Conservation (phyloP, 2,888 invertebrate genomes). For the Orthonychiurus folsomi region DNA sequence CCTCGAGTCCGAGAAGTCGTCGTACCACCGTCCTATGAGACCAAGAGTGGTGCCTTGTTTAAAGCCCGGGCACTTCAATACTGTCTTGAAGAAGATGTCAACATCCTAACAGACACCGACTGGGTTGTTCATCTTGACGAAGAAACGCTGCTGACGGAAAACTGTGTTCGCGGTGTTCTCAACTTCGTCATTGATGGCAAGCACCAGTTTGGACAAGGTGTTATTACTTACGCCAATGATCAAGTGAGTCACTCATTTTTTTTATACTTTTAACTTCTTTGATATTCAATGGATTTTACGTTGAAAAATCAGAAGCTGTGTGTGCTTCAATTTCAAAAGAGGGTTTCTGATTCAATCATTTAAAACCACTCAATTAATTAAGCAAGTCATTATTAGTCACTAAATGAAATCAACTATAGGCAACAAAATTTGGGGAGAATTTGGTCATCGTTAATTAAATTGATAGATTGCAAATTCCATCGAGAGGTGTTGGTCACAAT, state of each 20-base stretch:
- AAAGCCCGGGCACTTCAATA: constrained; percentile 92
- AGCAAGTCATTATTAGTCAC: too few species aligned
- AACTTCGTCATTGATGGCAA: constrained; percentile 92
- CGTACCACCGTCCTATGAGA: constrained; percentile 75
- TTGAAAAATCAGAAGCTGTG: too few species aligned
- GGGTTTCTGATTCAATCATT: too few species aligned
- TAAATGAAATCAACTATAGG: too few species aligned
- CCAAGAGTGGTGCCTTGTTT: constrained; percentile 84
- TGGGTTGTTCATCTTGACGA: constrained; percentile 98
- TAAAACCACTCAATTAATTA: too few species aligned
- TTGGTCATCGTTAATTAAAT: too few species aligned
- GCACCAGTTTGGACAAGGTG: constrained; percentile 89
- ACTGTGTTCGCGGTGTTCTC: constrained; percentile 77
- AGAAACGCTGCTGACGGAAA: constrained; percentile 87
- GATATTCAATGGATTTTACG: too few species aligned
- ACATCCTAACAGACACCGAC: constrained; percentile 71
- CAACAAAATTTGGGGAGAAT: too few species aligned
- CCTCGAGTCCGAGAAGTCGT: constrained; percentile 77
- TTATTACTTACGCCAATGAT: constrained; percentile 93
- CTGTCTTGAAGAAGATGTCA: constrained; percentile 83
- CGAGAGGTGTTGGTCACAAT: too few species aligned
- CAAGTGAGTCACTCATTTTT: constrained; percentile 45
- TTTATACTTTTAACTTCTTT: background rate
- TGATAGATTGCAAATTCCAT: too few species aligned
- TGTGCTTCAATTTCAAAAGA: too few species aligned